phyloP scores from a whole-genome alignment of 2,113 vertebrate genomes.

The Hydrolagus affinis region DNA sequence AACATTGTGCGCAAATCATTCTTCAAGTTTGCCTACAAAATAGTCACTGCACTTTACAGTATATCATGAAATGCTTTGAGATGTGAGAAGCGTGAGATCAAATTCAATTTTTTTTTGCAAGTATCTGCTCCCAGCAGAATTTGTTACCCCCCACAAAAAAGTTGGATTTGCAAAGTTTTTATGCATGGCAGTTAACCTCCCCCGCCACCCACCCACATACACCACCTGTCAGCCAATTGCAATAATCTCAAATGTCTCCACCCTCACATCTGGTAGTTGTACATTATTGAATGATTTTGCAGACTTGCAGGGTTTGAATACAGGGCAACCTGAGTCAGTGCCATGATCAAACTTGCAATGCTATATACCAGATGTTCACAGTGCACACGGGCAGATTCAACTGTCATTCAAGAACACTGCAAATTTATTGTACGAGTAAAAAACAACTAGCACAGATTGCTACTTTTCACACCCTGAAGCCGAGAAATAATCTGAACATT shows the following conservation, averaged over 20 bases:
- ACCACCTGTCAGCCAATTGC: conserved; percentile 30
- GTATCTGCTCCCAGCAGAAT: not conserved
- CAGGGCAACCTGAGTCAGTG: conserved; percentile 35
- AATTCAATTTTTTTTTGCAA: not conserved
- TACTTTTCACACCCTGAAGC: conserved; percentile 5
- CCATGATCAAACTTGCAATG: conserved; percentile 23
- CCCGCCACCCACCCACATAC: not conserved
- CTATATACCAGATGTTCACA: conserved; percentile 36
- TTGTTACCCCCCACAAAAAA: not conserved
- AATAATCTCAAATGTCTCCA: conserved; percentile 37
- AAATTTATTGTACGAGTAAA: conserved; percentile 7
- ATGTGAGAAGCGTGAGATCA: no score
- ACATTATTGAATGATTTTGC: conserved; percentile 39
- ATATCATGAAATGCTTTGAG: no score
- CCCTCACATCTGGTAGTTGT: conserved; percentile 38
- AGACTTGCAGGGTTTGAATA: conserved; percentile 15
- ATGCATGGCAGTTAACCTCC: not conserved
- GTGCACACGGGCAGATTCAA: conserved; percentile 33
- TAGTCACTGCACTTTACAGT: no score
- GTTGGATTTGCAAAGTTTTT: not conserved
- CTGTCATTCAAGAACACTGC: conserved; percentile 22
- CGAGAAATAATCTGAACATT: conserved; percentile 14
- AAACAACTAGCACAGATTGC: not conserved
- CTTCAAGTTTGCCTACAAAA: no score
- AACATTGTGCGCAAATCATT: no score